phyloP scores from a whole-genome alignment of 2,113 vertebrate genomes.

The Monarcha castaneiventris region DNA sequence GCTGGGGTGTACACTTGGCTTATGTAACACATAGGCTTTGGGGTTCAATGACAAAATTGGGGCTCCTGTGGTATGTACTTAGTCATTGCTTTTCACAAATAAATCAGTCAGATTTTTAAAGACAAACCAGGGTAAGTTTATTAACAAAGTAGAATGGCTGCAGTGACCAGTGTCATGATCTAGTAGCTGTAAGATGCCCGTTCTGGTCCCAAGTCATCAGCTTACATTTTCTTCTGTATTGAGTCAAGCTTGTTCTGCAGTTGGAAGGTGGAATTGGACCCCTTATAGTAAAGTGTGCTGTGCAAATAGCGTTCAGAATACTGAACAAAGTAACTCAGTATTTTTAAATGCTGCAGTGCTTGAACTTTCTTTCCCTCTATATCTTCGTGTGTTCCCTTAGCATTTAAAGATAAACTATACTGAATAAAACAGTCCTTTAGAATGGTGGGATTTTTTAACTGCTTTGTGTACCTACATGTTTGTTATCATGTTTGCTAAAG shows the following conservation, averaged over 20 bases:
- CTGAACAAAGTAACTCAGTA: neutral
- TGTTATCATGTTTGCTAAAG: neutral
- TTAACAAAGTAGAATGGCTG: neutral
- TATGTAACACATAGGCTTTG: neutral
- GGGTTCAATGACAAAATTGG: neutral
- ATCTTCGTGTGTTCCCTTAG: neutral
- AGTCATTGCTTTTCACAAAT: neutral
- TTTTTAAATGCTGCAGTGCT: neutral
- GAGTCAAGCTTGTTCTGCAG: neutral
- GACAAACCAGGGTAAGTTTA: neutral
- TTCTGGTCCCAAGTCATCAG: neutral
- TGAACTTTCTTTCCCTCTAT: neutral
- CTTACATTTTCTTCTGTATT: neutral
- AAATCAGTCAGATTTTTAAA: neutral
- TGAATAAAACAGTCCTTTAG: neutral
- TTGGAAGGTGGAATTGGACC: neutral
- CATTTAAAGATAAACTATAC: neutral
- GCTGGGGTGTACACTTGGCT: neutral
- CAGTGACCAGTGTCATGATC: neutral
- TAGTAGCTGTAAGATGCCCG: neutral
- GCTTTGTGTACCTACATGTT: accelerated
- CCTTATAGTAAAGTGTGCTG: neutral
- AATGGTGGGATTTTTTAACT: neutral
- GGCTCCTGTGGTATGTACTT: neutral
- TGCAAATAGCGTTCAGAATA: neutral